Percentiles rank a stretch among this genome's conserved stretches.
Conservation (phyloP, 2,113 vertebrate genomes). For the Pogona vitticeps region DNA sequence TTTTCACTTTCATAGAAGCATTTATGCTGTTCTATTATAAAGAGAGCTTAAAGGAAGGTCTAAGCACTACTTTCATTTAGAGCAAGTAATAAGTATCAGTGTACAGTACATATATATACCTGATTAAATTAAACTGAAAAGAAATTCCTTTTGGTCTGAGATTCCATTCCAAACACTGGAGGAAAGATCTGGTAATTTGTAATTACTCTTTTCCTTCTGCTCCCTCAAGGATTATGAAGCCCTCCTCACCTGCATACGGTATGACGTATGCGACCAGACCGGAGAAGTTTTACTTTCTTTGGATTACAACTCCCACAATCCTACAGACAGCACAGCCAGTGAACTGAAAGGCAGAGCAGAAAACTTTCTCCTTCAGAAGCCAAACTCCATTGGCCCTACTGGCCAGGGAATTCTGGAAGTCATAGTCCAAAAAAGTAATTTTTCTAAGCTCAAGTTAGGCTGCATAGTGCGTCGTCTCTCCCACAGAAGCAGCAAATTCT, state of each 20-base stretch:
- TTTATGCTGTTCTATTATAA: slow-evolving; percentile 3
- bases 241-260: not conserved
- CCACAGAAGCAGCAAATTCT: not conserved
- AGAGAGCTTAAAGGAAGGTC: not conserved
- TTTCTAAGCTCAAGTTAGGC: not conserved
- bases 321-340: too few relatives aligned
- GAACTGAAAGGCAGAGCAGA: too few relatives aligned
- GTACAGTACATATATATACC: not conserved
- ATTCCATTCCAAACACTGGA: not conserved
- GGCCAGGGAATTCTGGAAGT: too few relatives aligned
- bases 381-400: too few relatives aligned
- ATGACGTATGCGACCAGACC: not conserved
- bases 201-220: not conserved
- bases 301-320: too few relatives aligned
- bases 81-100: not conserved
- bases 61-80: not conserved
- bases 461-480: not conserved
- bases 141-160: not conserved
- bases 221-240: not conserved
- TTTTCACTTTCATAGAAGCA: not conserved
- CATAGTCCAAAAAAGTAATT: too few relatives aligned
- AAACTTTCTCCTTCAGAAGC: too few relatives aligned
- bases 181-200: not conserved
- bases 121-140: not conserved
- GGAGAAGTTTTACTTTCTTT: not conserved